phyloP scores from a whole-genome alignment of 2,797 vertebrate species.

The Hydrocynus forskahlii region DNA sequence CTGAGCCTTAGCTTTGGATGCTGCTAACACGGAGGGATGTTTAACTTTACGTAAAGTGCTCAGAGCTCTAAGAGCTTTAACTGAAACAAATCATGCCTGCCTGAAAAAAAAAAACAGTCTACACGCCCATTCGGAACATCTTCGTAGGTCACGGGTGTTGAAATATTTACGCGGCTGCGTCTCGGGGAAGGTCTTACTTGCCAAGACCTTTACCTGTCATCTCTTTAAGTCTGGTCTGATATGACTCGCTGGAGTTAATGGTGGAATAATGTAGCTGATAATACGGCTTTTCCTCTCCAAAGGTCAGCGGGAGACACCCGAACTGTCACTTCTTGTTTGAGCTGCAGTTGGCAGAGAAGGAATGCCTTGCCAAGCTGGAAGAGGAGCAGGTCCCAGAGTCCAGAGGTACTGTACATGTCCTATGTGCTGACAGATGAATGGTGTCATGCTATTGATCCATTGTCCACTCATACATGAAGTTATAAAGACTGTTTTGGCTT shows the following conservation, averaged over 20 bases:
- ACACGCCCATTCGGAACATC: background rate
- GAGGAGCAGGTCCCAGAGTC: constrained; percentile 1
- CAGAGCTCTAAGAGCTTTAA: constrained; percentile 11
- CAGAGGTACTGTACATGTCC: constrained; percentile 43
- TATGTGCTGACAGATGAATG: background rate
- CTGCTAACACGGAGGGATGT: constrained; percentile 19
- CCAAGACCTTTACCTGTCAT: background rate
- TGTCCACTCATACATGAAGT: background rate
- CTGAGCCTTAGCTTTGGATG: constrained; percentile 35
- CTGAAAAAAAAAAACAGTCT: constrained; percentile 7
- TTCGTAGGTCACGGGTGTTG: background rate
- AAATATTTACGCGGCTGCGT: constrained; percentile 22
- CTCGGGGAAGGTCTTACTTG: background rate
- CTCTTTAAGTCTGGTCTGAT: background rate
- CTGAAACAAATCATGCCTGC: constrained; percentile 5
- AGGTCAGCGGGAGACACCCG: constrained; percentile 58
- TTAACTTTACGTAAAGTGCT: background rate
- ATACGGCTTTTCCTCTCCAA: constrained; percentile 15
- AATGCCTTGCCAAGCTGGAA: constrained; percentile 49
- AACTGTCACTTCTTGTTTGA: constrained; percentile 60
- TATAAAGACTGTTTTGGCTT: too few relatives aligned
- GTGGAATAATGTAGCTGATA: constrained; percentile 17
- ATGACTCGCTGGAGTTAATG: background rate
- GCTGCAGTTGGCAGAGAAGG: constrained; percentile 54
- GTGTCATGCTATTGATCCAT: background rate